Conservation (phyloP, 2,797 vertebrate species). For the Catharus ustulatus region DNA sequence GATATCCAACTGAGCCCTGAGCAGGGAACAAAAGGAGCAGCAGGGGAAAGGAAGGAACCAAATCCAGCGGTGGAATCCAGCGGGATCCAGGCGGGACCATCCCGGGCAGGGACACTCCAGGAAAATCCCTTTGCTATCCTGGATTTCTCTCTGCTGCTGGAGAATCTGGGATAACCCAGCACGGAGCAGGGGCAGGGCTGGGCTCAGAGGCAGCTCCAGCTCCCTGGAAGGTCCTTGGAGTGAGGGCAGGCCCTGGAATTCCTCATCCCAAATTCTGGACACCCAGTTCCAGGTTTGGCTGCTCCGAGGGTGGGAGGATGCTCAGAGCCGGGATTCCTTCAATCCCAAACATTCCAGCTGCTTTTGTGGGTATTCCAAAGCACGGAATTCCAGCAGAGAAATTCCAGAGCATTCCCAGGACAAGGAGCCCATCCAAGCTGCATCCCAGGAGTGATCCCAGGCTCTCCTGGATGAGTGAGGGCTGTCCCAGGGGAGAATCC, state of each 20-base stretch:
- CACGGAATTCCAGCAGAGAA: background rate
- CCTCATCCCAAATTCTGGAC: background rate
- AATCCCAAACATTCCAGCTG: accelerated
- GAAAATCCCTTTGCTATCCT: background rate
- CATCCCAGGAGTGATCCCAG: background rate
- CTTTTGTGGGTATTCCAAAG: accelerated
- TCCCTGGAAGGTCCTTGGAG: background rate
- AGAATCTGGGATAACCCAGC: accelerated
- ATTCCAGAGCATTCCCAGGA: background rate
- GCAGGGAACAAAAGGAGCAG: background rate
- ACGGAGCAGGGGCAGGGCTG: accelerated
- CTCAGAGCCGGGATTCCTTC: accelerated
- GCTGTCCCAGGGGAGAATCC: accelerated
- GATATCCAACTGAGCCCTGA: background rate
- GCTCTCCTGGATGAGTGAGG: background rate
- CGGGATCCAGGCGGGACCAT: background rate
- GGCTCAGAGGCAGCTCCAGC: background rate
- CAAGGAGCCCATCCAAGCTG: background rate
- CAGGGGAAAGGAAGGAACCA: background rate
- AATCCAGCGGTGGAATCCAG: background rate
- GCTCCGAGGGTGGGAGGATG: background rate
- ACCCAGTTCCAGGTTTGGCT: background rate
- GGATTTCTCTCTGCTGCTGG: background rate
- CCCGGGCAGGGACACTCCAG: background rate
- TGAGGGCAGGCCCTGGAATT: accelerated